Evolutionary conservation across 53 echinoderm and acorn worm genomes (phyloP), one percentile per base, ranked within the genome.

Genomic region (Holothuria leucospilota): DNA sequence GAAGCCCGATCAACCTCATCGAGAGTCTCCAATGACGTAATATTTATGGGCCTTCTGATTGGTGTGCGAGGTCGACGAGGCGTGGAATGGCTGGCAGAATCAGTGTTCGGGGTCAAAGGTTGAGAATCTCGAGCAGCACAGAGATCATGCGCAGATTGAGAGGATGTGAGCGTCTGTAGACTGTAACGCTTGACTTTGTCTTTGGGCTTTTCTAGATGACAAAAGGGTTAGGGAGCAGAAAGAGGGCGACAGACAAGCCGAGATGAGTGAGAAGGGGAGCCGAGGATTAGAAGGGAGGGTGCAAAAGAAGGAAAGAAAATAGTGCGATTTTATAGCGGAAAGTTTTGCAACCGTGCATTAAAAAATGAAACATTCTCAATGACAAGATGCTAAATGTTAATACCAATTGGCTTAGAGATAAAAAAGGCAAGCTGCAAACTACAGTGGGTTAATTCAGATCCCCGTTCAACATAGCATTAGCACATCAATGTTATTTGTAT

Each of bases 291-390:
- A 59, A 80, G 80, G 56, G 26, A 29, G 77, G 80, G 80, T 80
- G 80, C 80, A 61, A 80, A 53, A 80, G 80, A 80, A 58, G 80
- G 56, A 75, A 80, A 80, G 80, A 80, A 80, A 80, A 80, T 30
- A 59, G 80, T 80, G 80, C 80, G 61, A 60, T 59, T 80, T 52
- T 52, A 46, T 52, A 80, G 52, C 24, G 29, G 52, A 26, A 60
- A 59, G 34, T 59, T 29, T 80, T 80, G 28, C 80, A 30, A 39
- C 34, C 80, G 80, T 80, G 80, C 80, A 80, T 30, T 71, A 51
- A 52, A n/a, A 38, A 75, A 75, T 51, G 49, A 46, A 52, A 52
- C 49, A 51, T 51, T 49, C 75, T 52, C 75, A 40, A 49, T 29
- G 34, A 23, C 75, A 49, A 75, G 25, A 46, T 49, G 25, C 75